Evolutionary conservation across 1,140 invertebrate genomes (phyloP).

Genomic region (Brachionus koreanus): DNA sequence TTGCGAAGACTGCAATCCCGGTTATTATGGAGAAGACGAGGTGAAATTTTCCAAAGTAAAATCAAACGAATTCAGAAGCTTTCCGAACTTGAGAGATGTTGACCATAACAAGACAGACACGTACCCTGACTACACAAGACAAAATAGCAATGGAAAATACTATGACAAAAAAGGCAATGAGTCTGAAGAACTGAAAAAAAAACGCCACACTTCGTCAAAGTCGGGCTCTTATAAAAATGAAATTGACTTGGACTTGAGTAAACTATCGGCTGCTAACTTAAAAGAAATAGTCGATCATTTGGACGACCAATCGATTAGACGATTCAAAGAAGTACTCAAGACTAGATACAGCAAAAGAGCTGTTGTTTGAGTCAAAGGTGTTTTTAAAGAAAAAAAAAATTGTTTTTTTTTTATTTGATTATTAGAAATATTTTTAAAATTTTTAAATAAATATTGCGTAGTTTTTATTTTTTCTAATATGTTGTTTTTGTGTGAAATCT

Average conservation of each 20-base stretch:
- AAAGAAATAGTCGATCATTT: slow-evolving; percentile 1
- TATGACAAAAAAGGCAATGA: slow-evolving; percentile 10
- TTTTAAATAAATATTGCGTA: no score
- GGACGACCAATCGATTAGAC: neutral
- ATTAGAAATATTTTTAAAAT: no score
- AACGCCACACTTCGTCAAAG: neutral
- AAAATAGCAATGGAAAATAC: neutral
- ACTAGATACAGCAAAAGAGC: neutral
- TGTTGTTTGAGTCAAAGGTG: no score
- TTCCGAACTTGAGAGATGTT: neutral
- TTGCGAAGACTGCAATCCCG: neutral
- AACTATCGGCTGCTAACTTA: neutral
- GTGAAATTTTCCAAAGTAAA: neutral
- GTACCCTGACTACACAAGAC: neutral
- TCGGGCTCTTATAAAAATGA: slow-evolving; percentile 22
- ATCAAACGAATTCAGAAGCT: slow-evolving; percentile 13
- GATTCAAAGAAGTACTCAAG: neutral
- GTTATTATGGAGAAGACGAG: neutral
- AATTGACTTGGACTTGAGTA: neutral
- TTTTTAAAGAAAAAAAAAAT: no score
- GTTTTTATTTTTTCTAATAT: no score
- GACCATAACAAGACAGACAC: neutral
- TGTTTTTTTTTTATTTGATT: no score
- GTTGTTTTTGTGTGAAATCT: no score
- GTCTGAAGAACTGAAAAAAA: neutral